Percentiles rank a stretch among this genome's conserved stretches.
Conservation (phyloP, 92 coral and sea anemone species). For the Isaurus tuberculatus region DNA sequence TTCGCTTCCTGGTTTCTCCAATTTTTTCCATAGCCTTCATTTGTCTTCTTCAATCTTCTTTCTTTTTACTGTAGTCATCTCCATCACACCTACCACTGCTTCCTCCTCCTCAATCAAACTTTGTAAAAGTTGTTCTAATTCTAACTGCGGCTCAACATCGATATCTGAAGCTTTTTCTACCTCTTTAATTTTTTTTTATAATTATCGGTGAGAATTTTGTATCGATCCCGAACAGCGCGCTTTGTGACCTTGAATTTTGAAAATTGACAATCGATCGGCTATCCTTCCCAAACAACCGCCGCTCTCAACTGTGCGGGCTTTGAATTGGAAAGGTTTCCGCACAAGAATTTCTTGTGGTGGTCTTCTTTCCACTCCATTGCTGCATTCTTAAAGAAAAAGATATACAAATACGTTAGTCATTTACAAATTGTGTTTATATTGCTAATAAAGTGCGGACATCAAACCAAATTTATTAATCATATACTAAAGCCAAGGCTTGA, state of each 20-base stretch:
- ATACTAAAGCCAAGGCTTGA: not conserved
- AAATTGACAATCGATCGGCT: conserved; percentile 5
- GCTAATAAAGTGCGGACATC: not conserved
- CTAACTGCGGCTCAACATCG: conserved; percentile 11
- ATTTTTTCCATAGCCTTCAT: conserved; percentile 7
- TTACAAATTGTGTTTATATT: not conserved
- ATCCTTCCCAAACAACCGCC: conserved; percentile 2
- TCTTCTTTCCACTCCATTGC: conserved; percentile 30
- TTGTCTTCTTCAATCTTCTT: conserved; percentile 3
- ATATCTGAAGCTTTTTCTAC: conserved; percentile 4
- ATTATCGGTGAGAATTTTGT: conserved; percentile 9
- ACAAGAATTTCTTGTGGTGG: conserved; percentile 15
- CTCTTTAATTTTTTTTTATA: conserved; percentile 1
- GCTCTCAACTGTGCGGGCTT: conserved; percentile 20
- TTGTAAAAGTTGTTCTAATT: conserved; percentile 7
- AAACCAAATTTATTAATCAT: not conserved
- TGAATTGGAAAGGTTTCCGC: not conserved
- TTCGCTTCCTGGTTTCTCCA: conserved; percentile 1
- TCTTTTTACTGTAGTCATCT: not conserved
- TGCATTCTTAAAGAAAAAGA: not conserved
- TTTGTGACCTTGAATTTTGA: conserved; percentile 13
- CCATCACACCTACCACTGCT: not conserved
- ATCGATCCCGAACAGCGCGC: conserved; percentile 17
- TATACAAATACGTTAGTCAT: not conserved
- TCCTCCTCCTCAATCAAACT: not conserved